Evolutionary conservation across 2,797 vertebrate genomes (phyloP), one percentile per base, ranked within the genome.

Genomic region (Morelia viridis): DNA sequence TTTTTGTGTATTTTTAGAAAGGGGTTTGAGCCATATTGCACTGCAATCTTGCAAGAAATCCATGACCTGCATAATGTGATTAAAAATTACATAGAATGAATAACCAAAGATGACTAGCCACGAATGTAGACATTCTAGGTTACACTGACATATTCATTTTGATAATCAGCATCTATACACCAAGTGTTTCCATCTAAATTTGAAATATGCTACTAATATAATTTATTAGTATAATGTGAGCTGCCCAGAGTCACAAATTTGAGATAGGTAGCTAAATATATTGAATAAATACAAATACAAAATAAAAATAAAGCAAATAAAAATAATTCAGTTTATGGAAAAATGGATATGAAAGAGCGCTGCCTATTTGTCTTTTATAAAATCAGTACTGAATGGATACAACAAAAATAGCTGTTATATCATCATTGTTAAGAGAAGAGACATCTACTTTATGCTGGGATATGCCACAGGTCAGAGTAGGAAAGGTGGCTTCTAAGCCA

Each of bases 1-100:
- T 92, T 91, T 85, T 41, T 84, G 89, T 89, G 76, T 95, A 94
- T 94, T 95, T 96, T 94, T 90, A 95, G 87, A 35, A 92, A 22
- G 3, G 12, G 5, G 85, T 93, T 95, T 88, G 88, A 93, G 76
- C 56, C 68, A 91, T 46, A 93, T 3, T 31, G 35, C 17, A 76
- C 17, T 76, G 64, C 28, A n/a, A 2, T 61, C 12, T 71, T 92
- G 87, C 4, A 85, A 86, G 89, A 94, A 89, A 93, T 57, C 87
- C 41, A 88, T 9, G 15, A 90, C 92, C 94, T 95, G 65, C 35
- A 50, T 58, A 57, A 71, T 35, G 1, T 1, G 0, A 89, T 90
- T 91, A 94, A 28, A 84, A 89, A 87, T 85, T 89, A 90, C 68
- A 64, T 93, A 56, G 26, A 84, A 41, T 4, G 1, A 68, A 89